Percentiles rank a stretch among this genome's conserved stretches.
Conservation (phyloP, 2,113 vertebrate genomes). For the Pelvicachromis taeniatus region DNA sequence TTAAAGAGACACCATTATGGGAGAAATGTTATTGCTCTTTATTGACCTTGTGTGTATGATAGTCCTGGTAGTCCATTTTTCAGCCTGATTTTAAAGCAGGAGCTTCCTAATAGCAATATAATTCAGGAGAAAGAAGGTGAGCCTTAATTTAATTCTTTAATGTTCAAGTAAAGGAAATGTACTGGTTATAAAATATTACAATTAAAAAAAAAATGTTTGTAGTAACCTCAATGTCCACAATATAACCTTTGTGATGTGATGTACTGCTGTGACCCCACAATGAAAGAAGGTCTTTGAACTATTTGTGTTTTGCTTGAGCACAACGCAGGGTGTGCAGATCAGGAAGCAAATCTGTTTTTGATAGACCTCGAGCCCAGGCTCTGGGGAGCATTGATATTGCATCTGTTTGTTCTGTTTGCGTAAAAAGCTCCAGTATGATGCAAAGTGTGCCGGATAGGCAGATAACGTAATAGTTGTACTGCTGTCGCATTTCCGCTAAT, state of each 20-base stretch:
- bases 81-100: neutral
- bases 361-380: conserved; percentile 22
- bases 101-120: neutral
- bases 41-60: neutral
- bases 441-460: conserved; percentile 12
- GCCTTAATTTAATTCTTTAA: neutral
- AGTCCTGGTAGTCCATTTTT: neutral
- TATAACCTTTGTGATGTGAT: neutral
- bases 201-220: neutral
- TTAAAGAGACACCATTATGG: neutral
- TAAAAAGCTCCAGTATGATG: conserved; percentile 43
- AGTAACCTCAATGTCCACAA: neutral
- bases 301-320: conserved; percentile 48
- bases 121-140: neutral
- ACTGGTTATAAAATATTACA: neutral
- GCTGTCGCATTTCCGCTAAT: conserved; percentile 54
- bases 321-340: conserved; percentile 17
- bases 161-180: neutral
- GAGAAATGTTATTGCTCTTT: neutral
- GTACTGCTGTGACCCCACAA: conserved; percentile 11
- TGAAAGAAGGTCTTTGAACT: conserved; percentile 61
- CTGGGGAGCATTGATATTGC: conserved; percentile 20
- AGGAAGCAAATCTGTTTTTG: conserved; percentile 47
- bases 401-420: conserved; percentile 19
- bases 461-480: conserved; percentile 12